phyloP scores from a whole-genome alignment of 2,888 invertebrate genomes.

The Sylvicola cinctus region DNA sequence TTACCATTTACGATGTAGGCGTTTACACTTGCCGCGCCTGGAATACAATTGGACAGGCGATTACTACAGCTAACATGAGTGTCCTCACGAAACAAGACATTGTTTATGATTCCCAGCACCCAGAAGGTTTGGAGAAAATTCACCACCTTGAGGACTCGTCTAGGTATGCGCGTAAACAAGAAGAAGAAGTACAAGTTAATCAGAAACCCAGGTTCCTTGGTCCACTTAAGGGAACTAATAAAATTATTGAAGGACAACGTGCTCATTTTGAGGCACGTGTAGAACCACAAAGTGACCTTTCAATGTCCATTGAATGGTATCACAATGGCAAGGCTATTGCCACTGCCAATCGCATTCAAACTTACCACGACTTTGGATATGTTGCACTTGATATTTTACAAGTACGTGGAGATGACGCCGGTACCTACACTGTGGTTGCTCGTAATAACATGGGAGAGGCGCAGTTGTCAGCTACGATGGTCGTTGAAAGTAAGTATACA shows the following conservation, averaged over 20 bases:
- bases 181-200: conserved; percentile 52
- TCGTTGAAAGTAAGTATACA: conserved; percentile 64
- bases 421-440: conserved; percentile 82
- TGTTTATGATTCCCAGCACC: conserved; percentile 77
- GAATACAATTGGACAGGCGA: conserved; percentile 70
- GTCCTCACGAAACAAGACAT: conserved; percentile 73
- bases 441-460: conserved; percentile 82
- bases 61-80: conserved; percentile 58
- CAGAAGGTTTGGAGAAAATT: conserved; percentile 78
- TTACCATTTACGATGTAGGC: conserved; percentile 77
- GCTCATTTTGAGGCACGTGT: conserved; percentile 91
- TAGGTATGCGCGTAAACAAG: conserved; percentile 40
- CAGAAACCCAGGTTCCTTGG: conserved; percentile 76
- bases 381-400: conserved; percentile 87
- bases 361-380: conserved; percentile 91
- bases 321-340: conserved; percentile 84
- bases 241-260: conserved; percentile 79
- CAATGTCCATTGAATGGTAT: conserved; percentile 90
- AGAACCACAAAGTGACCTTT: conserved; percentile 84
- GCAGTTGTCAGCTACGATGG: conserved; percentile 61
- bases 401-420: conserved; percentile 81
- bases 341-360: conserved; percentile 78
- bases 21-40: conserved; percentile 74
- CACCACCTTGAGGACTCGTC: conserved; percentile 72
- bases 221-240: conserved; percentile 78